These are phyloP conservation scores for Anguilla megastoma DNA, from an alignment of 2,797 vertebrate genomes.

Conservation along the genomic window DNA sequence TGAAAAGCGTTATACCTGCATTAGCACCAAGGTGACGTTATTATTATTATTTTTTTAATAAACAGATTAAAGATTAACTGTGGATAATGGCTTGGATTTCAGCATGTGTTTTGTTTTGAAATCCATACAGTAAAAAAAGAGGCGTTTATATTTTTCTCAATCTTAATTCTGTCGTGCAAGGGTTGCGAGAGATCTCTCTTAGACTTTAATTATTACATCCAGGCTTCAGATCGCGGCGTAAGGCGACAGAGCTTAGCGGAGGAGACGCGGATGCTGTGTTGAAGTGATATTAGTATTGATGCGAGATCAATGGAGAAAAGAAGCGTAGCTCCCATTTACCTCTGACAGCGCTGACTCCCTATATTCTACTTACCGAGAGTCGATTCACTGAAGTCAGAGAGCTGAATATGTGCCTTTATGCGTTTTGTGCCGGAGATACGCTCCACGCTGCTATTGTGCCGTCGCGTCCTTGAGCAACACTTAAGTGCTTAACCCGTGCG, in stretches of 20 bases:
- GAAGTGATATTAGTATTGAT: not conserved
- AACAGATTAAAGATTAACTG: not conserved
- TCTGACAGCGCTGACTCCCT: not conserved
- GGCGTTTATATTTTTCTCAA: not conserved
- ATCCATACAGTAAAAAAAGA: not conserved
- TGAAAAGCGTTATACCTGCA: slow-evolving; percentile 26
- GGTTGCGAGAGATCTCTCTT: not conserved
- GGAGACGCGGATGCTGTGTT: not conserved
- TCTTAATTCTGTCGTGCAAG: not conserved
- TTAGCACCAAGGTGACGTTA: not conserved
- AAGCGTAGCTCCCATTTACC: not conserved
- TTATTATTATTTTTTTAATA: not conserved
- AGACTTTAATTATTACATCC: not conserved
- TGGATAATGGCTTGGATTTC: not conserved
- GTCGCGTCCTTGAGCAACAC: not conserved
- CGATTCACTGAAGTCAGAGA: not conserved
- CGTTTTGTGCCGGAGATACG: too few species aligned
- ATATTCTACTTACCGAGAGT: not conserved
- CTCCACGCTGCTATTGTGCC: not conserved
- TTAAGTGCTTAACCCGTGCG: not conserved
- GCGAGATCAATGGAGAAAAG: not conserved
- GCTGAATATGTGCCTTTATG: not conserved
- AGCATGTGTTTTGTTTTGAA: not conserved
- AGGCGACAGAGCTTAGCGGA: not conserved
- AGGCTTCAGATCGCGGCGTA: not conserved